Percentiles rank a stretch among this genome's conserved stretches.
Conservation (phyloP, 2,888 invertebrate species). For the Meandrusa payeni region DNA sequence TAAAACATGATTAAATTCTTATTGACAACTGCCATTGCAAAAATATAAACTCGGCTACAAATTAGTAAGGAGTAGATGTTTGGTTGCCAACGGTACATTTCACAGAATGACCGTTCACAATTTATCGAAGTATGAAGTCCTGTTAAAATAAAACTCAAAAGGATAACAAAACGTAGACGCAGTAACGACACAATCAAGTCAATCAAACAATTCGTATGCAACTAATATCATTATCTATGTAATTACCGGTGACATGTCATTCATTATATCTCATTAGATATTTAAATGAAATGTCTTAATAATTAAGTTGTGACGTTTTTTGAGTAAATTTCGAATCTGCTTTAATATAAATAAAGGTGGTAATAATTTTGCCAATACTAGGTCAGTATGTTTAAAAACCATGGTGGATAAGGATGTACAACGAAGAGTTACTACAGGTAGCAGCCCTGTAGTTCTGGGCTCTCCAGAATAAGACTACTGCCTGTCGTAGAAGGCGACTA, state of each 20-base stretch:
- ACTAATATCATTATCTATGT: constrained; percentile 51
- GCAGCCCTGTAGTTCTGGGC: too few species aligned
- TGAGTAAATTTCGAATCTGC: constrained; percentile 4
- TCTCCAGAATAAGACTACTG: too few species aligned
- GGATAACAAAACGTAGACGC: constrained; percentile 39
- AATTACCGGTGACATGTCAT: constrained; percentile 65
- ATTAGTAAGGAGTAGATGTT: too few species aligned
- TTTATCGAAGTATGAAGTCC: constrained; percentile 12
- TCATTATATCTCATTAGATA: constrained; percentile 74
- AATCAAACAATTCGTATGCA: constrained; percentile 74
- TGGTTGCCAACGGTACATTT: constrained; percentile 11
- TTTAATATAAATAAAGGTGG: not conserved
- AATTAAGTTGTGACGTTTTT: constrained; percentile 16
- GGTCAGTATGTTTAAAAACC: too few species aligned
- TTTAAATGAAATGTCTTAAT: constrained; percentile 48
- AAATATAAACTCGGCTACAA: too few species aligned
- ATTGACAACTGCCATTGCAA: too few species aligned
- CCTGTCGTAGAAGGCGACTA: too few species aligned
- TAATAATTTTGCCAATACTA: constrained; percentile 7
- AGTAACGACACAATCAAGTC: constrained; percentile 51
- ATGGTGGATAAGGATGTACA: too few species aligned
- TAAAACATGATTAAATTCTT: too few species aligned
- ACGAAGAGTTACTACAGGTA: too few species aligned
- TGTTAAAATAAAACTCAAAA: constrained; percentile 38
- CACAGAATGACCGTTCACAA: constrained; percentile 27